A percentile compares a stretch with the other conserved stretches of the same genome.
These are phyloP conservation scores for Tromatobia lineatoria DNA, from an alignment of 2,888 invertebrate species.

Conservation along the genomic window DNA sequence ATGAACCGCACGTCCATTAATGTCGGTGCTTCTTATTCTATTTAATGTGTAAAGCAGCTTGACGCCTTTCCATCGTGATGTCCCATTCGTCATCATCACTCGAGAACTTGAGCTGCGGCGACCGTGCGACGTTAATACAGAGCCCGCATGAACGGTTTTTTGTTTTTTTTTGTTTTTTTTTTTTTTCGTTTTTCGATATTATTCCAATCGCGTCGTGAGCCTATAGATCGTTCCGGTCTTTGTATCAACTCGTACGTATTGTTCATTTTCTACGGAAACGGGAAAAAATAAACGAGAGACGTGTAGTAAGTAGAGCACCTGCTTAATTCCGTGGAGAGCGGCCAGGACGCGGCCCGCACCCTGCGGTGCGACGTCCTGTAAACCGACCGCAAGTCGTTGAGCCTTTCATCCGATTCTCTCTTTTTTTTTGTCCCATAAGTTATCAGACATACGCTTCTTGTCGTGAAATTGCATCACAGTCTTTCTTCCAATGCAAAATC, in stretches of 20 bases:
- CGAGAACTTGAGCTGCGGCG: background rate
- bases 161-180: conserved; percentile 7
- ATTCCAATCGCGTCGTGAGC: conserved; percentile 51
- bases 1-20: no score
- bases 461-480: background rate
- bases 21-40: no score
- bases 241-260: conserved; percentile 21
- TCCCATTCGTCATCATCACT: no score
- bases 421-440: background rate
- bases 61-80: no score
- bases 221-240: conserved; percentile 14
- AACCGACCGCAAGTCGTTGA: conserved; percentile 2
- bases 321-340: conserved; percentile 53
- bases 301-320: conserved; percentile 39
- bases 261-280: background rate
- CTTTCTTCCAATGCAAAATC: background rate
- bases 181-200: conserved; percentile 36
- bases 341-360: conserved; percentile 44
- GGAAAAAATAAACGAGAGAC: background rate
- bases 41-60: no score
- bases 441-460: background rate
- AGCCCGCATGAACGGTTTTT: conserved; percentile 45
- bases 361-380: background rate
- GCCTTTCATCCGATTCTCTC: background rate
- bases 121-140: background rate